Base-by-base conservation (phyloP, 2,888 invertebrate genomes). In the Pristionchus entomophagus region DNA sequence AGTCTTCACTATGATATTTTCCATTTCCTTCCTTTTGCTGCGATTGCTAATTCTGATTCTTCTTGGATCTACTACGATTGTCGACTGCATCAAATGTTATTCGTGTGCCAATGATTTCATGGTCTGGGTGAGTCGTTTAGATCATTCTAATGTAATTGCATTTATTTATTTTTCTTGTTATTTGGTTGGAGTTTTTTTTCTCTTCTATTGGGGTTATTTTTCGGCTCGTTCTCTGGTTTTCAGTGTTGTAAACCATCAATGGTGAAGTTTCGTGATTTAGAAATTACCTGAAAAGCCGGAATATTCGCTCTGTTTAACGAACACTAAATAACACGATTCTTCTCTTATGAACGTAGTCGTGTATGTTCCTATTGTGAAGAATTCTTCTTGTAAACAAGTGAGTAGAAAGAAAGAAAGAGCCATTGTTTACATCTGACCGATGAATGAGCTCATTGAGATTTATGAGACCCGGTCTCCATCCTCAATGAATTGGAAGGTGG, bases 71-170 rank as follows among this genome's bases (percentile, higher is more conserved):
- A 41, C 51, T 38, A 29, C 59, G 17, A n/a, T 82, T 17, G 59
- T 82, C 26, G 59, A 59, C 59, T 56, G 56, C 29, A 82, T 92
- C 87, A 89, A 89, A 56, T 92, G 92, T 84, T 92, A 91, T 86
- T 90, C 91, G 19, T 92, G 92, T 81, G 92, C 91, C 69, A 92
- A 92, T 88, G 92, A 92, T 84, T 92, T 92, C 84, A 88, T 92
- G 78, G 92, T 92, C 86, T 91, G 91, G 92, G 91, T 92, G 73
- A 87, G 91, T 87, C 14, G 6, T 38, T 65, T 12, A 12, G 26
- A 22, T 22, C 59, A 59, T 59, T 59, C 59, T 83, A n/a, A 38
- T 81, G 29, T 29, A 22, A 32, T 17, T 14, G 14, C 69, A 62
- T 26, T 17, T 62, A 26, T 17, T 3, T 69, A 19, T 6, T n/a